These are phyloP conservation scores for Pelodiscus sinensis DNA, from an alignment of 2,113 vertebrate species.

Conservation along the genomic window DNA sequence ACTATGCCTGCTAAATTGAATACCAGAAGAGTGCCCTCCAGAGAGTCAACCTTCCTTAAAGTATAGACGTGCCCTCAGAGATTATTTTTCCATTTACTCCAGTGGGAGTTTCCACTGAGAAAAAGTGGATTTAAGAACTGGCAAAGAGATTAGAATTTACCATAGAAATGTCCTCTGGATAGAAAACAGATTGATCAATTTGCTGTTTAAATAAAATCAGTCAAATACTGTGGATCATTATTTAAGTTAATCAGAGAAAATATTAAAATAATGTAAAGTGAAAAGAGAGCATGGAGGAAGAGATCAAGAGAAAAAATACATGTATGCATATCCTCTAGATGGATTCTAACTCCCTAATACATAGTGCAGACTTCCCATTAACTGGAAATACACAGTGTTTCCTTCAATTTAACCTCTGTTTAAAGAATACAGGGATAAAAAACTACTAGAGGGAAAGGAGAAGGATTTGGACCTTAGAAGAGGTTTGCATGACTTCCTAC, in stretches of 20 bases:
- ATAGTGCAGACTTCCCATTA: neutral
- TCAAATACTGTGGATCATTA: neutral
- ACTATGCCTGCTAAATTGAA: too few relatives aligned
- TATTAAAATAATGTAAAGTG: neutral
- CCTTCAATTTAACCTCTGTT: neutral
- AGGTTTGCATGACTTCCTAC: neutral
- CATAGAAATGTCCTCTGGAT: neutral
- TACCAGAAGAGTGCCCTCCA: too few relatives aligned
- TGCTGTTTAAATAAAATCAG: neutral
- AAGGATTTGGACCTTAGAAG: neutral
- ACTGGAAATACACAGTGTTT: neutral
- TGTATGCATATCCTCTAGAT: neutral
- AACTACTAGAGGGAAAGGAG: neutral
- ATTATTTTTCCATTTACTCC: neutral
- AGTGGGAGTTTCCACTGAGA: neutral
- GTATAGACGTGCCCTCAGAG: neutral
- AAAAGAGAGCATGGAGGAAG: neutral
- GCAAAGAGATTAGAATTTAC: neutral
- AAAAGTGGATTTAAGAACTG: neutral
- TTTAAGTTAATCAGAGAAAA: neutral
- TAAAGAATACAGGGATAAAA: neutral
- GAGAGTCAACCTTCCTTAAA: too few relatives aligned
- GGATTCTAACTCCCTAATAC: neutral
- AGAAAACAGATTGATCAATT: neutral
- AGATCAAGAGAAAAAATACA: neutral